These are phyloP conservation scores for Aurelia sp. DNA, from an alignment of 30 jellyfish, hydroid and myxozoan species.

Conservation along the genomic window DNA sequence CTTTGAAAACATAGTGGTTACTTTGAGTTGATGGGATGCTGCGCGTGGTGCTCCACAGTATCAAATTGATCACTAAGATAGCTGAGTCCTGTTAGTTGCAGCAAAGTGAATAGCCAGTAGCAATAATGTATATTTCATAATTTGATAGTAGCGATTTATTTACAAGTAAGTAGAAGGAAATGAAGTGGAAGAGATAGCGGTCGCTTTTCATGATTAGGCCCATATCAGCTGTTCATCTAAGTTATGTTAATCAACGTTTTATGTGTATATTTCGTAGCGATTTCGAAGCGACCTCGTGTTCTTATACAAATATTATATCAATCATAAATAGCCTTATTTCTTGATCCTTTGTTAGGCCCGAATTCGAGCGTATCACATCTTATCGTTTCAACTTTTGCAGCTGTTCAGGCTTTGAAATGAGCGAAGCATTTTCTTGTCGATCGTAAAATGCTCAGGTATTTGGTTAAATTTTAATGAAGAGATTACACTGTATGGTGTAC, in stretches of 20 bases:
- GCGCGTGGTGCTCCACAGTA: no score
- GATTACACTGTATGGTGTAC: constrained; percentile 15
- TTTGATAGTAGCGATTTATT: no score
- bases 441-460: constrained; percentile 1
- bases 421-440: constrained; percentile 6
- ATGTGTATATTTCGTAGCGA: constrained; percentile 21
- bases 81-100: no score
- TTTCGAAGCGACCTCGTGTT: constrained; percentile 28
- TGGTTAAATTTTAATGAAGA: constrained; percentile 34
- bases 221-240: constrained; percentile 36
- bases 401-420: constrained; percentile 10
- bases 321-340: constrained; percentile 1
- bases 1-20: no score
- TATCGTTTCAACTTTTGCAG: constrained; percentile 1
- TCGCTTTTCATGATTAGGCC: background rate
- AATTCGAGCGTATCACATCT: background rate
- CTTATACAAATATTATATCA: constrained; percentile 17
- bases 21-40: no score
- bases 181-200: constrained; percentile 1
- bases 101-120: no score
- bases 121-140: no score
- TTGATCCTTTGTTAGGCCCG: constrained; percentile 13
- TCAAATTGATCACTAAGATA: no score
- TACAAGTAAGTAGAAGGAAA: background rate
- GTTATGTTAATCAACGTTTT: constrained; percentile 9